These are phyloP conservation scores for Bruchidius siliquastri DNA, from an alignment of 2,888 invertebrate genomes.

Conservation along the genomic window DNA sequence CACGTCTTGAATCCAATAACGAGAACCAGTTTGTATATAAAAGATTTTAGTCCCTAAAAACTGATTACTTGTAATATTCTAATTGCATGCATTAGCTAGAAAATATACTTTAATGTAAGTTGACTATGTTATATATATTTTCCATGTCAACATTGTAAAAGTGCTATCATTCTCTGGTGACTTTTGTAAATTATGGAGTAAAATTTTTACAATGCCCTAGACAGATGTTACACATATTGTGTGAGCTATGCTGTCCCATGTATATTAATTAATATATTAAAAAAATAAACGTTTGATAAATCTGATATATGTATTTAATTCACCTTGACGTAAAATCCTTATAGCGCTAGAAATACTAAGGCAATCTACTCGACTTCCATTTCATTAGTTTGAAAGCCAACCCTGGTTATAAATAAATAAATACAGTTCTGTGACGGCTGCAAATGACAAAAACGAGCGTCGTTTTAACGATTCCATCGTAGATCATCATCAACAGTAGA, in stretches of 20 bases:
- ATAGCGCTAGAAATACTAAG: too few species aligned
- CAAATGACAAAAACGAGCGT: neutral
- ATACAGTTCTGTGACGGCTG: neutral
- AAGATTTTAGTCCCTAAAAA: neutral
- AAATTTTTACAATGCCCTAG: slow-evolving; percentile 38
- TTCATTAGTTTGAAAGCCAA: neutral
- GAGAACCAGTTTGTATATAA: neutral
- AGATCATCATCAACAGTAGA: neutral
- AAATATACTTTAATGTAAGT: neutral
- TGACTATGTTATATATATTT: neutral
- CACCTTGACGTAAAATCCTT: neutral
- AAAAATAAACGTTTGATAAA: slow-evolving; percentile 3
- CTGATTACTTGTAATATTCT: neutral
- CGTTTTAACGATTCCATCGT: slow-evolving; percentile 1
- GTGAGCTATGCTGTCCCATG: slow-evolving; percentile 32
- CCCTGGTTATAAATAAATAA: neutral
- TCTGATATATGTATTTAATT: slow-evolving; percentile 3
- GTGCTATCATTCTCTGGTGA: slow-evolving; percentile 25
- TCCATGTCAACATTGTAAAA: slow-evolving; percentile 32
- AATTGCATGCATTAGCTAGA: neutral
- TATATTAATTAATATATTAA: slow-evolving; percentile 22
- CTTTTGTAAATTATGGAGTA: slow-evolving; percentile 21
- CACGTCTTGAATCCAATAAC: neutral
- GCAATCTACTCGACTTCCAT: too few species aligned
- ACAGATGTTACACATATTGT: slow-evolving; percentile 39